These are phyloP conservation scores for Xanthorhoe designata DNA, from an alignment of 2,888 invertebrate species.

Conservation along the genomic window DNA sequence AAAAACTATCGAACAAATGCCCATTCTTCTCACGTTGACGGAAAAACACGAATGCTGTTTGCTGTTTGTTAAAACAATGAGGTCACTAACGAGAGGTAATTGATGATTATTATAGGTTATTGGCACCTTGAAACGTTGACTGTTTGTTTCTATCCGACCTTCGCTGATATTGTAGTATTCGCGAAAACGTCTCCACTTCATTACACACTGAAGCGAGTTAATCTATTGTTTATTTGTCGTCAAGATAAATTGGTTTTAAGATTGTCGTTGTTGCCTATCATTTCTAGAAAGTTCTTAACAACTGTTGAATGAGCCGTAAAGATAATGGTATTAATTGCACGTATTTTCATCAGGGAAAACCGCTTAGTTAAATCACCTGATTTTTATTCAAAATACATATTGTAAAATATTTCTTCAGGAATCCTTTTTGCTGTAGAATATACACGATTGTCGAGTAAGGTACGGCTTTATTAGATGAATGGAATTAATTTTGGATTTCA, in stretches of 20 bases:
- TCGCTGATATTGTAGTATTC: not conserved
- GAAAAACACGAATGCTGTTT: constrained; percentile 36
- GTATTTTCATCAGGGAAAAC: constrained; percentile 12
- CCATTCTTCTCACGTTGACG: constrained; percentile 34
- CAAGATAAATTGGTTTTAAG: not conserved
- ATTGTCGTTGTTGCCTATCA: not conserved
- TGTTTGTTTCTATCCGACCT: constrained; percentile 4
- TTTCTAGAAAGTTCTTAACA: constrained; percentile 2
- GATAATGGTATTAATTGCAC: constrained; percentile 15
- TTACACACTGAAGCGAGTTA: not conserved
- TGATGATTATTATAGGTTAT: constrained; percentile 49
- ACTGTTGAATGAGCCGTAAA: constrained; percentile 8
- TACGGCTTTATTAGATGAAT: constrained; percentile 4
- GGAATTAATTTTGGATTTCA: not conserved
- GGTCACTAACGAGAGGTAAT: constrained; percentile 47
- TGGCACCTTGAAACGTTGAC: constrained; percentile 42
- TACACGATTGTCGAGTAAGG: not conserved
- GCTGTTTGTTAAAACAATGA: constrained; percentile 46
- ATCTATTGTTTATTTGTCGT: constrained; percentile 2
- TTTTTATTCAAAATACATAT: not conserved
- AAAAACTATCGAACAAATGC: constrained; percentile 25
- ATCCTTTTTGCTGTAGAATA: not conserved
- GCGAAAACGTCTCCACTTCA: not conserved
- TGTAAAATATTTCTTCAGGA: not conserved
- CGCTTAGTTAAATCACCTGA: not conserved